Evolutionary conservation across 2,113 vertebrate species (phyloP).

Genomic region (Jaculus jaculus): DNA sequence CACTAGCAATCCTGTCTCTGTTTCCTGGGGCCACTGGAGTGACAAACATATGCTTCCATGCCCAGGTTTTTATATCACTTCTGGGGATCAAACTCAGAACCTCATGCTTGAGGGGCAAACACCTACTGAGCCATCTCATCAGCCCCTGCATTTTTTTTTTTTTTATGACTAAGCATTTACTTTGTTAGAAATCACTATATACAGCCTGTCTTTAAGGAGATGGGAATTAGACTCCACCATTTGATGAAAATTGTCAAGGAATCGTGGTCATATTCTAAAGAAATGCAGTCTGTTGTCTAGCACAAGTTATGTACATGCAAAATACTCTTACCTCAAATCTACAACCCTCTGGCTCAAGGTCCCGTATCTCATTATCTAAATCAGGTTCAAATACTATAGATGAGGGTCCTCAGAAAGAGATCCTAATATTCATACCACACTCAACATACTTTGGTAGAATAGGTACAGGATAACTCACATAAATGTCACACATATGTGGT

Average conservation of each 20-base stretch:
- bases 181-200: conserved; percentile 9
- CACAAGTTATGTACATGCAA: conserved; percentile 17
- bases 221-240: conserved; percentile 22
- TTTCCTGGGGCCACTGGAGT: too few species aligned
- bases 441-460: neutral
- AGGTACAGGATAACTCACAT: neutral
- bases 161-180: neutral
- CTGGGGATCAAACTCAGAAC: too few species aligned
- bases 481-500: neutral
- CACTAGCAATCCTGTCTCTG: too few species aligned
- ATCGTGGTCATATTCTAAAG: conserved; percentile 30
- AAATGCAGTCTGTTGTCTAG: neutral
- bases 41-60: too few species aligned
- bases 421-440: neutral
- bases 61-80: too few species aligned
- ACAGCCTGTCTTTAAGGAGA: neutral
- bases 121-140: too few species aligned
- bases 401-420: neutral
- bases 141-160: neutral
- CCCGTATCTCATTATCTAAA: neutral
- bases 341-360: neutral
- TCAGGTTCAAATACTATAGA: neutral
- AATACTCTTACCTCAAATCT: neutral
- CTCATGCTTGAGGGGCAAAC: too few species aligned
- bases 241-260: conserved; percentile 37